Evolutionary conservation across 2,797 vertebrate species (phyloP).

Genomic region (Sebastes matsubarae): DNA sequence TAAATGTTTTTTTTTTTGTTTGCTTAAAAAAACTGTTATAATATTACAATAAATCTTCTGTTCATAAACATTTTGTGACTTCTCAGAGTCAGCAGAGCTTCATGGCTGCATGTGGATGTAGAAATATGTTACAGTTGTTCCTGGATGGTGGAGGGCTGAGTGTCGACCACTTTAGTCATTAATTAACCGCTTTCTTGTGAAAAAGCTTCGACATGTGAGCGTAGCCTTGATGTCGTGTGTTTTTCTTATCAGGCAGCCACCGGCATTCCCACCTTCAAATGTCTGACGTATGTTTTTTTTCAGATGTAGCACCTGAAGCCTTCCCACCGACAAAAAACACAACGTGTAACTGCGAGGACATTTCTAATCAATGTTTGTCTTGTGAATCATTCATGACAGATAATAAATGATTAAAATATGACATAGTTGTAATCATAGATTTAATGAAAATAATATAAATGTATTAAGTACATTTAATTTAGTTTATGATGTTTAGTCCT

Average conservation of each 20-base stretch:
- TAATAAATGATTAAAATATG: background rate
- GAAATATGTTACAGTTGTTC: background rate
- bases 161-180: background rate
- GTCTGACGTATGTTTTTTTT: background rate
- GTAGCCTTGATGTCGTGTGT: constrained; percentile 6
- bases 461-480: background rate
- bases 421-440: too few species aligned
- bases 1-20: background rate
- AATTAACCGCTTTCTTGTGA: constrained; percentile 13
- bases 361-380: background rate
- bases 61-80: background rate
- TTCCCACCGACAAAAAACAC: constrained; percentile 23
- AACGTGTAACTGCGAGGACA: background rate
- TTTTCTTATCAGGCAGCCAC: constrained; percentile 29
- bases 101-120: background rate
- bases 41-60: background rate
- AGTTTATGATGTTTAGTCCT: background rate
- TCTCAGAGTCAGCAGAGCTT: background rate
- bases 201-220: background rate
- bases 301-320: constrained; percentile 5
- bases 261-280: constrained; percentile 8
- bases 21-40: background rate
- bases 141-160: background rate
- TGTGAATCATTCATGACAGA: background rate
- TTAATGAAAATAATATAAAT: background rate